Conservation (phyloP, 2,888 invertebrate species). For the Barypeithes pellucidus region DNA sequence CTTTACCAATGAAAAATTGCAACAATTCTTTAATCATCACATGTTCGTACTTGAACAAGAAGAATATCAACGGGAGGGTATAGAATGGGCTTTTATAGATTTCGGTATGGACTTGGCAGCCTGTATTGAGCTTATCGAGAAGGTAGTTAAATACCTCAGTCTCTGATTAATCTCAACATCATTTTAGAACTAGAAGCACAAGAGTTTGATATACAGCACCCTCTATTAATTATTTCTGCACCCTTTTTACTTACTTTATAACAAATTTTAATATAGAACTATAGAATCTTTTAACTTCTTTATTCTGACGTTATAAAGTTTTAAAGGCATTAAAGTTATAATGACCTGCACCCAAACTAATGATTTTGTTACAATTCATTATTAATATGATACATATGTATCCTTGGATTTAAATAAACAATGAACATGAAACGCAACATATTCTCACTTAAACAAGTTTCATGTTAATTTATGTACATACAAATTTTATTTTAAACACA, state of each 20-base stretch:
- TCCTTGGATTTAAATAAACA: slow-evolving; percentile 1
- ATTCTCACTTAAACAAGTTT: background rate
- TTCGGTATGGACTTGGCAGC: slow-evolving; percentile 93
- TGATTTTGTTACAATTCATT: too few species aligned
- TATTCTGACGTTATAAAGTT: too few species aligned
- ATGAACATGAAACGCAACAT: background rate
- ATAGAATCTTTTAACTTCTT: slow-evolving; percentile 5
- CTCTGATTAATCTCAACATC: slow-evolving; percentile 17
- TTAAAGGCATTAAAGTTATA: too few species aligned
- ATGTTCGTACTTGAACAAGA: slow-evolving; percentile 96
- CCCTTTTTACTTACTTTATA: background rate
- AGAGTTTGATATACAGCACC: slow-evolving; percentile 10
- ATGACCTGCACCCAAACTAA: too few species aligned
- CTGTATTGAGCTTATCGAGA: slow-evolving; percentile 87
- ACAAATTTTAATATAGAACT: background rate
- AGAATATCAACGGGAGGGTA: slow-evolving; percentile 92
- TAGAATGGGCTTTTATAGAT: slow-evolving; percentile 94
- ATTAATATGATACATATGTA: background rate
- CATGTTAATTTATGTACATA: background rate
- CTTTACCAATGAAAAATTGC: slow-evolving; percentile 94
- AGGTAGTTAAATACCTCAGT: slow-evolving; percentile 72
- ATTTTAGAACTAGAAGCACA: slow-evolving; percentile 13
- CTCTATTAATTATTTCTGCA: background rate
- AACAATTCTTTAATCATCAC: slow-evolving; percentile 96
- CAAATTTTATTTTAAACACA: background rate